Evolutionary conservation across 2,797 vertebrate species (phyloP), one percentile per base, ranked within the genome.

Genomic region (Anableps anableps): DNA sequence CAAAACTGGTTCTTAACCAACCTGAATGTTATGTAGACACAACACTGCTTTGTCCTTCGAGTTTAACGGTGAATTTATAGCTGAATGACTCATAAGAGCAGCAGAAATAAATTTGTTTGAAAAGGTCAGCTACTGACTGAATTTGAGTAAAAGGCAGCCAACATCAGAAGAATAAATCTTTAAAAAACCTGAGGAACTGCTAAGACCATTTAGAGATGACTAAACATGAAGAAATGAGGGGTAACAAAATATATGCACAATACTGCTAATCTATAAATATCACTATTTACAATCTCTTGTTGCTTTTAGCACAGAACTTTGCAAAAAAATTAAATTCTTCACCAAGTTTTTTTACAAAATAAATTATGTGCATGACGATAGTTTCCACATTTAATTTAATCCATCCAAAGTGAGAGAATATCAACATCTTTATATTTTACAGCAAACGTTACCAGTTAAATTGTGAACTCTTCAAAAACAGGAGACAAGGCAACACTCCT

Each of bases 221-320:
- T 31, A 14, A 60, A 31, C n/a, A 60, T n/a, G 23, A 60, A 31
- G n/a, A 47, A 41, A 45, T 45, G 11, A 70, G 26, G 13, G 41
- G 23, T 23, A 23, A 66, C 19, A 29, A 29, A 29, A 16, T 55
- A 4, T 29, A 8, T 31, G n/a, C 4, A 71, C 68, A 8, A 71
- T 45, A 45, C 23, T 45, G 23, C 26, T 45, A 41, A 70, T 75
- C 76, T 84, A 64, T 84, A 82, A 80, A 85, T 75, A 77, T 80
- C 47, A 80, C n/a, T 77, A 48, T 74, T 47, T 72, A 14, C 38
- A 45, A 75, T 70, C 89, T 83, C 26, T 79, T 74, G 41, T 83
- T 72, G 82, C 85, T 88, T 80, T 78, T n/a, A 90, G 85, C 86
- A 91, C 87, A 89, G 81, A 70, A 78, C 82, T 80, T 0, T 31